Conservation (phyloP, 2,113 vertebrate species). For the Symphodus melops region DNA sequence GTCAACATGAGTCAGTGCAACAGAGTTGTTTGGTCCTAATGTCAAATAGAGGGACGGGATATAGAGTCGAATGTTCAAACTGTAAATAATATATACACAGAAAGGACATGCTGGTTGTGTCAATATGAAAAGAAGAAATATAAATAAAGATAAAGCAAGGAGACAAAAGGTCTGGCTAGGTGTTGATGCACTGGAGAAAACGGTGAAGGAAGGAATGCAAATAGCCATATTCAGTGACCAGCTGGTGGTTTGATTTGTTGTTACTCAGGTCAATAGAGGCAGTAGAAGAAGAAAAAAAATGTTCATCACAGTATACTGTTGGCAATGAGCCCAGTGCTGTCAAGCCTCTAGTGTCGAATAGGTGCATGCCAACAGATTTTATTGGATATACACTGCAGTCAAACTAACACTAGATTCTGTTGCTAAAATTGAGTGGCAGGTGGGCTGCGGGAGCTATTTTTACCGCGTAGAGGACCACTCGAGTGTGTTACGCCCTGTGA, state of each 20-base stretch:
- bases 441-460: slow-evolving; percentile 23
- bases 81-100: neutral
- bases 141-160: neutral
- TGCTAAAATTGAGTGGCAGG: slow-evolving; percentile 28
- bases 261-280: slow-evolving; percentile 46
- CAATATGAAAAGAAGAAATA: neutral
- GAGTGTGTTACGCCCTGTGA: slow-evolving; percentile 51
- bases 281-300: slow-evolving; percentile 25
- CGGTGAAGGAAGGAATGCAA: slow-evolving; percentile 16
- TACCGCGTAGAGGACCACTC: slow-evolving; percentile 32
- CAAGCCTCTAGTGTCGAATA: slow-evolving; percentile 22
- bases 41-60: slow-evolving; percentile 38
- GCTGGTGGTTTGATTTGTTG: slow-evolving; percentile 56
- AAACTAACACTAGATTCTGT: slow-evolving; percentile 28
- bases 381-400: slow-evolving; percentile 16
- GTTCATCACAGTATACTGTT: slow-evolving; percentile 30
- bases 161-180: neutral
- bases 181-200: neutral
- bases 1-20: slow-evolving; percentile 72
- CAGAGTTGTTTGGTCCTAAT: slow-evolving; percentile 52
- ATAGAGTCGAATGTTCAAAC: slow-evolving; percentile 2
- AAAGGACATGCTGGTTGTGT: neutral
- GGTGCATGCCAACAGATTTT: slow-evolving; percentile 34
- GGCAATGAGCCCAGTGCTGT: slow-evolving; percentile 46
- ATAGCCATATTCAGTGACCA: slow-evolving; percentile 46